These are phyloP conservation scores for Embidobia sp. DNA, from an alignment of 2,888 invertebrate species.

Conservation along the genomic window DNA sequence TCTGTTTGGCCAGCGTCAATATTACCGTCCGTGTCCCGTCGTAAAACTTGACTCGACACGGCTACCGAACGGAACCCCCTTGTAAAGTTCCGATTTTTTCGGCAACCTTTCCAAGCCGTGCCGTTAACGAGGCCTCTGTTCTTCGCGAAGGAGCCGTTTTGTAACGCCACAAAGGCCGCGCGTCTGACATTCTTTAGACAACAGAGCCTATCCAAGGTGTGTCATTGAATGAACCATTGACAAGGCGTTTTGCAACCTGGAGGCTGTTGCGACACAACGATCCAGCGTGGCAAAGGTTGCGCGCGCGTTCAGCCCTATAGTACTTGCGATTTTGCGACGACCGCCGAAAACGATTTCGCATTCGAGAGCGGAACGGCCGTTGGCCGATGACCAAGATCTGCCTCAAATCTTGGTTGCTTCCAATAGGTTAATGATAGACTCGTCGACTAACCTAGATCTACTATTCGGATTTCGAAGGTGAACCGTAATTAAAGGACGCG, in stretches of 20 bases:
- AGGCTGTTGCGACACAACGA: constrained; percentile 31
- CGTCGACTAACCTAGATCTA: constrained; percentile 16
- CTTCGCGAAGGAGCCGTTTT: constrained; percentile 1
- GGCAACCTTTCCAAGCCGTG: no score
- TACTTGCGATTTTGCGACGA: no score
- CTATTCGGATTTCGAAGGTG: not conserved
- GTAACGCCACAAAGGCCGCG: constrained; percentile 11
- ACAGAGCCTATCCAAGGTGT: constrained; percentile 38
- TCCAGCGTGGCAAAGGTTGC: constrained; percentile 30
- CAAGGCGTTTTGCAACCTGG: constrained; percentile 32
- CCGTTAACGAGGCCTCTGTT: no score
- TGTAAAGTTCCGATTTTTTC: no score
- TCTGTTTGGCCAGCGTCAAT: no score
- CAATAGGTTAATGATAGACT: constrained; percentile 3
- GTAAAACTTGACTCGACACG: not conserved
- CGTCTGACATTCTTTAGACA: constrained; percentile 38
- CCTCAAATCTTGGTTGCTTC: no score
- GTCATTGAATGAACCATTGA: constrained; percentile 42
- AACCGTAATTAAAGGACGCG: not conserved
- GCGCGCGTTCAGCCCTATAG: no score
- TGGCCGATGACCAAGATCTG: not conserved
- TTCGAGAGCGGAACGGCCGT: constrained; percentile 3
- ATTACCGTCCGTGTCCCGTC: no score
- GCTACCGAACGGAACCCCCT: no score
- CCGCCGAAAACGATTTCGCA: no score